Evolutionary conservation across 2,797 vertebrate species (phyloP), one percentile per base, ranked within the genome.

Genomic region (Anguilla marmorata): DNA sequence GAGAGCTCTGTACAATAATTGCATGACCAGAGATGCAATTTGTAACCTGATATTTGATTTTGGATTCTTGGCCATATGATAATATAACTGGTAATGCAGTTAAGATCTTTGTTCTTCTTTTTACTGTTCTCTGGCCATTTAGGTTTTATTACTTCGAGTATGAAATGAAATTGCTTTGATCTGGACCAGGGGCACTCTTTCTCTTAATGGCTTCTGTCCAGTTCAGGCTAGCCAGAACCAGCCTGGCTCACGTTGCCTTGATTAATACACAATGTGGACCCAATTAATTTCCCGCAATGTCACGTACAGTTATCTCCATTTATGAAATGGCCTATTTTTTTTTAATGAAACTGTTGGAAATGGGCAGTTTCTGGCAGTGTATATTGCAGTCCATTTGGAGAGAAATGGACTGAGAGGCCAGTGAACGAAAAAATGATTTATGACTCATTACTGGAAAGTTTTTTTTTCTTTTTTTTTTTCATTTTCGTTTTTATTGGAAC

Each of bases 371-470:
- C 88, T 88, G 89, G 85, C 86, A 86, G 85, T 88, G 92, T 91
- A 92, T 93, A 91, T 93, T 93, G 92, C 91, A 83, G 63, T 87
- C 69, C 86, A 93, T 93, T 94, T 92, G 93, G 90, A 93, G 93
- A 90, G 91, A 93, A 94, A 93, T 92, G 91, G 91, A 92, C 90
- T 92, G 90, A 88, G 90, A 63, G 54, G 88, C 88, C 85, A 87
- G 87, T 91, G 79, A 90, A 92, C 87, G 89, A 91, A 89, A 41
- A 93, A 90, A 90, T 93, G 93, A 94, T 94, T 94, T 93, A 93
- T 93, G 92, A 92, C 92, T 94, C 92, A 92, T 93, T 94, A 93
- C 89, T 89, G 89, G 30, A 37, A 76, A 76, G 30, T 45, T 80
- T 80, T 79, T 66, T 27, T 66, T 4, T 72, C 1, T 12, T 74